These are phyloP conservation scores for Venustoraphidia nigricollis DNA, from an alignment of 2,888 invertebrate species.

Conservation along the genomic window DNA sequence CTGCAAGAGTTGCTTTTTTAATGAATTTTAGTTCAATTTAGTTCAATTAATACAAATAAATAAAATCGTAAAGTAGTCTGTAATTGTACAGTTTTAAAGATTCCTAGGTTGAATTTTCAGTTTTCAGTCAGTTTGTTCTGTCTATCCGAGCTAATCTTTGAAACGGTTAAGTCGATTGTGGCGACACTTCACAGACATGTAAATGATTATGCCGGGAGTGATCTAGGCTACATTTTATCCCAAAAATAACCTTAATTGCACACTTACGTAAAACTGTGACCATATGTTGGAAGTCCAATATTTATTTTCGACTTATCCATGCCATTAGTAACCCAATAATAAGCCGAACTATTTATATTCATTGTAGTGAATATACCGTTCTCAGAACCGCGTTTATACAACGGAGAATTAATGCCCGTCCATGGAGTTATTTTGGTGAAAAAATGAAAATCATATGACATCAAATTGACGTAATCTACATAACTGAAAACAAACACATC, in stretches of 20 bases:
- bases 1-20: no score
- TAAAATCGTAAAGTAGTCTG: no score
- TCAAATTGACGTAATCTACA: conserved; percentile 75
- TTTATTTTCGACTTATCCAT: conserved; percentile 63
- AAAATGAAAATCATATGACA: conserved; percentile 84
- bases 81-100: no score
- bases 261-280: conserved; percentile 55
- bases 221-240: no score
- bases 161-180: no score
- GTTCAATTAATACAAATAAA: no score
- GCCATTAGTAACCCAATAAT: conserved; percentile 62
- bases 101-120: no score
- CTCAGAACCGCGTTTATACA: conserved; percentile 46
- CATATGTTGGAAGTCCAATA: conserved; percentile 78
- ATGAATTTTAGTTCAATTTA: no score
- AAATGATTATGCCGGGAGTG: no score
- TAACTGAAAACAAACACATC: conserved; percentile 30
- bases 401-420: conserved; percentile 72
- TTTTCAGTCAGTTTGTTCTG: no score
- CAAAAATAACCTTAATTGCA: background rate
- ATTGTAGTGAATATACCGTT: conserved; percentile 48
- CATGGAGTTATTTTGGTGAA: conserved; percentile 61
- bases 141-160: no score
- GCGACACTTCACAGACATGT: no score
- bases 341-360: conserved; percentile 68